phyloP scores from a whole-genome alignment of 2,797 vertebrate genomes.

The Erethizon dorsatum region DNA sequence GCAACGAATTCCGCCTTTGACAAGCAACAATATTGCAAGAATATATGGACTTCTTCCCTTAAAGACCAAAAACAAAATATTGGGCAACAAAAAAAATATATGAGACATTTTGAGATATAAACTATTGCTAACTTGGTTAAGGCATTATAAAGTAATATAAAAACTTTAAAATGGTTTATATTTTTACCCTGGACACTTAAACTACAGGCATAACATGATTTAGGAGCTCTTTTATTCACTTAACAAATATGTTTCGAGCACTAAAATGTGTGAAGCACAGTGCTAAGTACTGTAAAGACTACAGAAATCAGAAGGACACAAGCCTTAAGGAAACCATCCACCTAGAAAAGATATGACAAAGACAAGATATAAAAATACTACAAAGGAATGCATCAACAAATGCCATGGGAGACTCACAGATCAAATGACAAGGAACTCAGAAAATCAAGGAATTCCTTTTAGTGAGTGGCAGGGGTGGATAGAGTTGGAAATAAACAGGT shows the following conservation, averaged over 20 bases:
- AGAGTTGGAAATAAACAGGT: not conserved
- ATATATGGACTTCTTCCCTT: constrained; percentile 18
- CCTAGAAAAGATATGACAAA: constrained; percentile 36
- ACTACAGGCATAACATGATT: not conserved
- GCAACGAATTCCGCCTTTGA: constrained; percentile 24
- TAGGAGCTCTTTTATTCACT: constrained; percentile 6
- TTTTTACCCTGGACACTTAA: constrained; percentile 51
- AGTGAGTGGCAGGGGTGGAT: not conserved
- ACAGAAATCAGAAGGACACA: constrained; percentile 9
- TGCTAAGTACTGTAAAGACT: not conserved
- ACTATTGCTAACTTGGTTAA: constrained; percentile 27
- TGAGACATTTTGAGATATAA: constrained; percentile 42
- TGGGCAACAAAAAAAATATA: constrained; percentile 28
- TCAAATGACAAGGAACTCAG: constrained; percentile 17
- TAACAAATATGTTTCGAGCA: not conserved
- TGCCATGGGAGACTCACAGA: not conserved
- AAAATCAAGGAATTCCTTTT: constrained; percentile 23
- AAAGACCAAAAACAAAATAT: constrained; percentile 53
- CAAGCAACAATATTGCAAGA: constrained; percentile 5
- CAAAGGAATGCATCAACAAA: not conserved
- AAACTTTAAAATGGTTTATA: not conserved
- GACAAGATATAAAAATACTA: not conserved
- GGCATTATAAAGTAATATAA: constrained; percentile 41
- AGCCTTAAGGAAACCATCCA: not conserved
- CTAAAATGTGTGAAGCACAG: not conserved